A percentile compares a stretch with the other conserved stretches of the same genome.
Conservation (phyloP, 2,113 vertebrate species). For the Labrus mixtus region DNA sequence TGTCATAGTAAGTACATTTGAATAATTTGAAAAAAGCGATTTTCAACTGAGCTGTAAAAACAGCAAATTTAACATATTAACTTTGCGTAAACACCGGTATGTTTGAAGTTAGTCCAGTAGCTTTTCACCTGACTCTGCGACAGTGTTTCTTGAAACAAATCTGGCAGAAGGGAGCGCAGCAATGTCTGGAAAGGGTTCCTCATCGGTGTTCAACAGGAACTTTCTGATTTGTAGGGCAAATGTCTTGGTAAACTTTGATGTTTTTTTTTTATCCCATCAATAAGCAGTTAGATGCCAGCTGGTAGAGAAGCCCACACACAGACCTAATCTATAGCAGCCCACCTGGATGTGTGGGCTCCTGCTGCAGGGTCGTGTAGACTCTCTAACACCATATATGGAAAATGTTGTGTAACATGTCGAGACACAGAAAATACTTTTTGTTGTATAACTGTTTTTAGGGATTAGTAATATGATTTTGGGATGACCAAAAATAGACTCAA, state of each 20-base stretch:
- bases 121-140: neutral
- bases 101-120: neutral
- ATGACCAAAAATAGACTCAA: conserved; percentile 46
- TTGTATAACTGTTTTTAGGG: conserved; percentile 59
- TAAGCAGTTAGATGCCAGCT: conserved; percentile 38
- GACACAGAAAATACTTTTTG: conserved; percentile 55
- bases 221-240: conserved; percentile 20
- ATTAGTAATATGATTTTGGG: conserved; percentile 45
- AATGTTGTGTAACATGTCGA: conserved; percentile 58
- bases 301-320: conserved; percentile 56
- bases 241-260: conserved; percentile 8
- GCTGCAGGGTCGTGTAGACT: conserved; percentile 43
- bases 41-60: neutral
- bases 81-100: neutral
- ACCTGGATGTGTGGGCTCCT: conserved; percentile 67
- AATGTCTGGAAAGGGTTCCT: neutral
- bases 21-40: too few relatives aligned
- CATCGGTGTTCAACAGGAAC: conserved; percentile 16
- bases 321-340: conserved; percentile 56
- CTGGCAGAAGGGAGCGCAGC: neutral
- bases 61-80: neutral
- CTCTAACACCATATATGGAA: conserved; percentile 56
- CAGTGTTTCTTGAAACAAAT: neutral
- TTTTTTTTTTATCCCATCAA: conserved; percentile 49
- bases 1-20: too few relatives aligned